A percentile compares a stretch with the other conserved stretches of the same genome.
phyloP scores from a whole-genome alignment of 2,797 vertebrate genomes.

The Melanotaenia nigrans region DNA sequence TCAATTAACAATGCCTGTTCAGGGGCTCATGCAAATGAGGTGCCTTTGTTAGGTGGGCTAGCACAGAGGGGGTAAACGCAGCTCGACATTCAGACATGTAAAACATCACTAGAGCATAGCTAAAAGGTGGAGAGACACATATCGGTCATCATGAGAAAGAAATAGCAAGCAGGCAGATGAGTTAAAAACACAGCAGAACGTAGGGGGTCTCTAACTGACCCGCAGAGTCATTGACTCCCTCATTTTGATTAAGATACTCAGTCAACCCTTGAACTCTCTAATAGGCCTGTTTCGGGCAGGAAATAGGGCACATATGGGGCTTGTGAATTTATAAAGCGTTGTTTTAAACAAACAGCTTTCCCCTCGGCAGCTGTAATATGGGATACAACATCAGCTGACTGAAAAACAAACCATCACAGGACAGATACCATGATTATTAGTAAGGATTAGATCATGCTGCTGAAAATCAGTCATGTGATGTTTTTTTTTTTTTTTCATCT shows the following conservation, averaged over 20 bases:
- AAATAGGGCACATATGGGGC: background rate
- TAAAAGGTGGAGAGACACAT: conserved; percentile 29
- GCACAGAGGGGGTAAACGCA: conserved; percentile 41
- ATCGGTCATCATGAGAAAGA: conserved; percentile 45
- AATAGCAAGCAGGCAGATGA: conserved; percentile 33
- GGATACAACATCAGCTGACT: background rate
- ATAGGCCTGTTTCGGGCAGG: background rate
- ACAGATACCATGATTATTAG: background rate
- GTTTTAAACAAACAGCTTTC: background rate
- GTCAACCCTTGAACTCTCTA: conserved; percentile 48
- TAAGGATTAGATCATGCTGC: background rate
- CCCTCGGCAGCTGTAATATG: background rate
- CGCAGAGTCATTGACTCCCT: conserved; percentile 41
- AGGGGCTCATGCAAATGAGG: conserved; percentile 79
- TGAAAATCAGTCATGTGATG: background rate
- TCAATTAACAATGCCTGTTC: conserved; percentile 82
- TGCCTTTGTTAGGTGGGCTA: conserved; percentile 63
- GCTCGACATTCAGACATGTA: conserved; percentile 56
- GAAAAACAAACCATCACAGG: background rate
- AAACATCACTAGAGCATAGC: conserved; percentile 50
- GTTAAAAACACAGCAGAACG: conserved; percentile 49
- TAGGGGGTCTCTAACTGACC: conserved; percentile 42
- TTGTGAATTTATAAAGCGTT: background rate
- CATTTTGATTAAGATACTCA: conserved; percentile 64
- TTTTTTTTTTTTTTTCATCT: background rate